Evolutionary conservation across 1,140 invertebrate genomes (phyloP), one percentile per base, ranked within the genome.

Genomic region (Andricus grossulariae): DNA sequence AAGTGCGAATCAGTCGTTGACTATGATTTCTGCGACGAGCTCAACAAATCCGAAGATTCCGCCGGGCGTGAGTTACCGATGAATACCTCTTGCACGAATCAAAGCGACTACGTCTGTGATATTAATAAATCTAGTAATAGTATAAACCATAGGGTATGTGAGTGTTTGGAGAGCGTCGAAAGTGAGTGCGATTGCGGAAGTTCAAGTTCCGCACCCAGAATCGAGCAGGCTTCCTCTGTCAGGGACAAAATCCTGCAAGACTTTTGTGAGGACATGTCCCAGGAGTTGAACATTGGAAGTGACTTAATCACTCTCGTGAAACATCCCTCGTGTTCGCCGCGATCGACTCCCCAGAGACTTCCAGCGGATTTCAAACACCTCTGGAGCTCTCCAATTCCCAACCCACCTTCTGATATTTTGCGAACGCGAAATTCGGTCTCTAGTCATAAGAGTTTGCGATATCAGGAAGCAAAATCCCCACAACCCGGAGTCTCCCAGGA

Each of bases 221-320:
- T 90, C 19, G 83, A 85, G 39, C 82, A 85, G 39, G 87, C 89
- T 19, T 89, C 89, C 52, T 91, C 90, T 0, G 89, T 92, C 3
- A 87, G 91, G 19, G 91, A 92, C 74, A 91, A 91, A 76, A 92
- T 92, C 54, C 73, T 91, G 52, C 90, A 91, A 74, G 91, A 92
- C 72, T 92, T 92, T 75, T 92, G 90, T 75, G 90, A 92, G 55
- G 89, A 90, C 51, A 85, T 88, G 77, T 88, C 88, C n/a, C 89
- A 90, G 50, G 91, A 92, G 75, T 74, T 92, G 16, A 92, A 85
- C 72, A 91, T 91, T 51, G 89, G 90, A 16, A 91, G 84, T 73
- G 90, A 91, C 77, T 76, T 88, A 16, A 90, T 92, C 39, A 91
- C 90, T 2, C 57, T 92, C 39, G 90, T 92, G 4, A 91, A 91